Conservation (phyloP, 2,113 vertebrate genomes). For the Eidolon helvum region DNA sequence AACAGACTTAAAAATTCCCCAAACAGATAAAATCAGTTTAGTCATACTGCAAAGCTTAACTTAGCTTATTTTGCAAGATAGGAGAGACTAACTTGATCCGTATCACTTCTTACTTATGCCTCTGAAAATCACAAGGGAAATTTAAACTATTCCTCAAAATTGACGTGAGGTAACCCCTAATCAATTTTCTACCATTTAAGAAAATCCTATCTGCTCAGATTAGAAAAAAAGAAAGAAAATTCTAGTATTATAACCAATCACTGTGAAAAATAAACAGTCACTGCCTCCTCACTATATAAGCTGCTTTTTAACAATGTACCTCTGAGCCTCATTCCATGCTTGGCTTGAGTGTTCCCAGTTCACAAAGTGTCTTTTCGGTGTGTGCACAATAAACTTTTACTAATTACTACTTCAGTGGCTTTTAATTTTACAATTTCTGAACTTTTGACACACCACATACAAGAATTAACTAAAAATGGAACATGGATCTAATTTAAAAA, state of each 20-base stretch:
- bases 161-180: not conserved
- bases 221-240: not conserved
- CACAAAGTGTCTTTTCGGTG: not conserved
- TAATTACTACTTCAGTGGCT: no score
- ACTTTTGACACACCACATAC: not conserved
- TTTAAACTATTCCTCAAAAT: not conserved
- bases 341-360: not conserved
- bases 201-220: no score
- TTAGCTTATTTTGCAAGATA: not conserved
- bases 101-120: not conserved
- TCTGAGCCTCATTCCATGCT: not conserved
- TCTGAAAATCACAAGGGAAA: not conserved
- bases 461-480: not conserved
- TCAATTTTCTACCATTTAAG: not conserved
- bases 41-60: not conserved
- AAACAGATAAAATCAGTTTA: not conserved
- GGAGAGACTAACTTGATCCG: not conserved
- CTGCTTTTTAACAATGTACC: not conserved
- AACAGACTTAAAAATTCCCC: not conserved
- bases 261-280: not conserved
- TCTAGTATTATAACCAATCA: not conserved
- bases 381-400: no score
- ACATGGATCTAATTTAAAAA: not conserved
- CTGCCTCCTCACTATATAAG: not conserved
- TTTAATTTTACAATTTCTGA: not conserved